phyloP scores from a whole-genome alignment of 1,140 invertebrate species.

The Epicauta chinensis region DNA sequence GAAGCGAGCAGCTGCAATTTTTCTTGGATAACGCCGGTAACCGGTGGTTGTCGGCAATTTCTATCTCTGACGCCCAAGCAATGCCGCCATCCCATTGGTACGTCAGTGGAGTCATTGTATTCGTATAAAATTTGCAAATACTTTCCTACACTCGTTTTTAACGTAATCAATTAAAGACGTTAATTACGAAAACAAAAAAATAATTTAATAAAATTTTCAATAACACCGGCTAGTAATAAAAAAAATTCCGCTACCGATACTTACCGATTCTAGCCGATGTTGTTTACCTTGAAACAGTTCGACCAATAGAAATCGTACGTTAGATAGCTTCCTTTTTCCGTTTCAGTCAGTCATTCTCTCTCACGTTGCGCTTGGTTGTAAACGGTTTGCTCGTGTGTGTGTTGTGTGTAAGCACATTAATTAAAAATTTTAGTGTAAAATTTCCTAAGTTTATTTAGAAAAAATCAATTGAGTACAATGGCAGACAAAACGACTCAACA shows the following conservation, averaged over 20 bases:
- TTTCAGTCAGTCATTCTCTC: constrained; percentile 28
- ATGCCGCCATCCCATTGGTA: no score
- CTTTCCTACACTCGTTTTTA: no score
- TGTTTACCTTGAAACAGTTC: constrained; percentile 23
- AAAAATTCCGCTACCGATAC: constrained; percentile 24
- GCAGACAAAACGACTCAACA: constrained; percentile 33
- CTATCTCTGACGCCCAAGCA: no score
- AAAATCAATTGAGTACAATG: constrained; percentile 26
- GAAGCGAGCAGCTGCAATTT: no score
- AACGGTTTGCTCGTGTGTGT: constrained; percentile 17
- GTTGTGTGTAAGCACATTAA: no score
- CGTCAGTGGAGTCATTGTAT: no score
- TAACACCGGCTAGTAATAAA: background rate
- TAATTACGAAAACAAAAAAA: constrained; percentile 11
- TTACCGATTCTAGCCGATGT: constrained; percentile 17
- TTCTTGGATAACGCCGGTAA: no score
- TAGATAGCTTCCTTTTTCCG: constrained; percentile 23
- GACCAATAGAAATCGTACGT: constrained; percentile 20
- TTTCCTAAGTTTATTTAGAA: background rate
- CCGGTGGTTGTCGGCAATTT: no score
- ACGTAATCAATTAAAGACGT: no score
- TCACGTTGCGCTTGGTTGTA: constrained; percentile 31
- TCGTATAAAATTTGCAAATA: no score
- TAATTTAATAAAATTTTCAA: constrained; percentile 2
- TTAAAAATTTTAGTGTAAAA: no score